phyloP scores from a whole-genome alignment of 1,140 invertebrate species.

The Macrocentrus cingulum region DNA sequence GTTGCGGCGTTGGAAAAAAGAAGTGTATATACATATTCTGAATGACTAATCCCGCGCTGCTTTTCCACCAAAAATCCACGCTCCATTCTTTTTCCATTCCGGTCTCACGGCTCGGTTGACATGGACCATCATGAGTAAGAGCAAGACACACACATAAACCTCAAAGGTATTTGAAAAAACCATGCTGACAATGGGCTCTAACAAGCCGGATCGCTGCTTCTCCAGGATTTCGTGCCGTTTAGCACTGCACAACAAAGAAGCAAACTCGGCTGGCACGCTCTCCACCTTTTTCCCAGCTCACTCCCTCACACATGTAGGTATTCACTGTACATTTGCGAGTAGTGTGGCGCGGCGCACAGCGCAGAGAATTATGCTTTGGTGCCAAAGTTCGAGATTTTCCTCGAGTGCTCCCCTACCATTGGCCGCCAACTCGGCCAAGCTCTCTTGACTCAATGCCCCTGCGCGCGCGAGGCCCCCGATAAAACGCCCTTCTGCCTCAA shows the following conservation, averaged over 20 bases:
- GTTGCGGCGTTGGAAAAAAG: conserved; percentile 23
- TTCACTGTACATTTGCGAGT: too few relatives aligned
- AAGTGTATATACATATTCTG: too few relatives aligned
- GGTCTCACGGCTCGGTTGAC: conserved; percentile 18
- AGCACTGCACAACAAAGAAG: conserved; percentile 45
- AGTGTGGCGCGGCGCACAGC: conserved; percentile 33
- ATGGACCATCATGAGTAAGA: conserved; percentile 1
- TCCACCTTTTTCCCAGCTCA: background rate
- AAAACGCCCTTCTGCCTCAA: conserved; percentile 4
- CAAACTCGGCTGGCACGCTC: conserved; percentile 30
- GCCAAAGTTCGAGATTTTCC: conserved; percentile 35
- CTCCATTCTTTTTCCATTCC: conserved; percentile 9
- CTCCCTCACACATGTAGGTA: too few relatives aligned
- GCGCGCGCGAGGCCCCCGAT: background rate
- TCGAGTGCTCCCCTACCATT: background rate
- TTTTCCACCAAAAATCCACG: conserved; percentile 9
- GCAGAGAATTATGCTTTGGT: conserved; percentile 30
- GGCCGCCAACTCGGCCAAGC: conserved; percentile 7
- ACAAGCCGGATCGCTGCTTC: conserved; percentile 45
- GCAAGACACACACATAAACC: background rate
- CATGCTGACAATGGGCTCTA: conserved; percentile 48
- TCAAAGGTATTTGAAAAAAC: conserved; percentile 22
- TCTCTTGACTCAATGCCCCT: conserved; percentile 17
- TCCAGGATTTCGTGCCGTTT: conserved; percentile 47
- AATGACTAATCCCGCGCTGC: conserved; percentile 22